Evolutionary conservation across 2,113 vertebrate genomes (phyloP).

Genomic region (Orthonyx spaldingii): DNA sequence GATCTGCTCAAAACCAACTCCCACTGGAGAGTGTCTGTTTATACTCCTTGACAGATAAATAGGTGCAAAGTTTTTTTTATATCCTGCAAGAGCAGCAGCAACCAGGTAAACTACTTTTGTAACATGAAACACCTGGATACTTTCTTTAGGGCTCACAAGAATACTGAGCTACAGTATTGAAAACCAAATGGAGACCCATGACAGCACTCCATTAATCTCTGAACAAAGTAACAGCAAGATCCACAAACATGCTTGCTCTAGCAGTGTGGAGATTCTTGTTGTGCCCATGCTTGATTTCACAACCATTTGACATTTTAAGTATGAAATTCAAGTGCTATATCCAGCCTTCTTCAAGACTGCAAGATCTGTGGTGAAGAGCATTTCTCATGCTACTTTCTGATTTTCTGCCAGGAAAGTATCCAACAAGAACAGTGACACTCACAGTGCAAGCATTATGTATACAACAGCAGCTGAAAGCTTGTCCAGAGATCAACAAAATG

Average conservation of each 20-base stretch:
- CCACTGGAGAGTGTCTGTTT: neutral
- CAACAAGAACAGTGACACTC: neutral
- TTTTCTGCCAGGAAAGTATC: neutral
- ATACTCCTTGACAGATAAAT: neutral
- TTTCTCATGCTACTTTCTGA: neutral
- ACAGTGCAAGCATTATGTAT: neutral
- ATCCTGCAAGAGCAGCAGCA: neutral
- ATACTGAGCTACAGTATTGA: neutral
- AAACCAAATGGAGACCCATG: neutral
- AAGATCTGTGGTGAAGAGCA: neutral
- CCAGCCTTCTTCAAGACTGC: neutral
- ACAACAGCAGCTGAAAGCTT: neutral
- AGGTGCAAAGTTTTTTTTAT: neutral
- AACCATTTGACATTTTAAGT: neutral
- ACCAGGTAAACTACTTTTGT: neutral
- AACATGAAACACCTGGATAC: neutral
- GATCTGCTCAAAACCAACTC: neutral
- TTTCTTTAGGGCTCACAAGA: neutral
- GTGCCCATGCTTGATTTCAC: neutral
- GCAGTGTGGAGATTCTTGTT: neutral
- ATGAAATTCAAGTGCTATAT: neutral
- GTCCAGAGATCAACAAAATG: neutral
- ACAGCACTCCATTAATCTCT: neutral
- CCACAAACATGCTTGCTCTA: neutral
- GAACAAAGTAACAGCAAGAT: neutral